Conservation (phyloP, 2,113 vertebrate species). For the Excalfactoria chinensis region DNA sequence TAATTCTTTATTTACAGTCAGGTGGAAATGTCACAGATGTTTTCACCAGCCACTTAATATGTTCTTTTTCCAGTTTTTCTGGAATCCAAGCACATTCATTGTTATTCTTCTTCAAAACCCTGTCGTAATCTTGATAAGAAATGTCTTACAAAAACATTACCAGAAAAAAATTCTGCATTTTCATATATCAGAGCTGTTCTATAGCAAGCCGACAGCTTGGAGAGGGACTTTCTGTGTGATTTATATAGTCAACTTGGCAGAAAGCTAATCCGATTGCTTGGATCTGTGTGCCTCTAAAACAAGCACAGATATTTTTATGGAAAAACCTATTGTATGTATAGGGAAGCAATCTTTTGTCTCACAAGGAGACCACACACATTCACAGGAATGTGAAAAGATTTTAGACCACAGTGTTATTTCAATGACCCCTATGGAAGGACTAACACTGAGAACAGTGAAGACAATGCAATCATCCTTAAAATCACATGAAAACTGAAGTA, state of each 20-base stretch:
- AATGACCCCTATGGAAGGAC: not conserved
- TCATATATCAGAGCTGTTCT: not conserved
- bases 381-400: not conserved
- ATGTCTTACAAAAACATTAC: not conserved
- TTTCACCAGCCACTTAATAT: not conserved
- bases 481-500: not conserved
- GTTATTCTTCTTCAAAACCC: not conserved
- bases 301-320: not conserved
- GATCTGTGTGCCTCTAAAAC: not conserved
- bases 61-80: not conserved
- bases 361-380: slow-evolving; percentile 13
- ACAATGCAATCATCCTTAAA: not conserved
- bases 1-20: not conserved
- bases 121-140: not conserved
- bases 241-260: slow-evolving; percentile 20
- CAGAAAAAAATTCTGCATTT: not conserved
- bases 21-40: not conserved
- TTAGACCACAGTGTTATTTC: not conserved
- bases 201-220: not conserved
- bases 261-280: slow-evolving; percentile 10
- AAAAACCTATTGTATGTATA: not conserved
- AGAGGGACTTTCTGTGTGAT: not conserved
- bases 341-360: not conserved
- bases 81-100: not conserved
- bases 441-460: not conserved